These are phyloP conservation scores for Phalacrocorax aristotelis DNA, from an alignment of 2,113 vertebrate genomes.

Conservation along the genomic window DNA sequence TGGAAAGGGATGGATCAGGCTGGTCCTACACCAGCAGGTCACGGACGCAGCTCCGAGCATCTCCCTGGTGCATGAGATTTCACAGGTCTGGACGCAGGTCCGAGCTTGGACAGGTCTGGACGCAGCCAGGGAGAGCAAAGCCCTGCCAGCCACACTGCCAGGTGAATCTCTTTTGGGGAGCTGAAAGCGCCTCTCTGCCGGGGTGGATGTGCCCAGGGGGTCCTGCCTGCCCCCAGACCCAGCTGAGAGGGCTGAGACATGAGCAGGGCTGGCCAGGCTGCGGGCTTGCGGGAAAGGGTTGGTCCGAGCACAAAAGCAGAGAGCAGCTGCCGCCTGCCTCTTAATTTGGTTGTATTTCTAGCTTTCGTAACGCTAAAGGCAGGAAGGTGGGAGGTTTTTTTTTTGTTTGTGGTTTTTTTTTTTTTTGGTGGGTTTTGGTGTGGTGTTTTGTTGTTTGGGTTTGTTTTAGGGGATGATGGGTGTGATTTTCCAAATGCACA, in stretches of 20 bases:
- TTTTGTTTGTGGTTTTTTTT: background rate
- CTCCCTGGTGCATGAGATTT: accelerated
- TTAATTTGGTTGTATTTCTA: background rate
- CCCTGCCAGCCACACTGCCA: accelerated
- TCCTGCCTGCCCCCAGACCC: background rate
- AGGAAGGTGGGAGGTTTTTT: background rate
- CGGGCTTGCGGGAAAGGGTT: accelerated
- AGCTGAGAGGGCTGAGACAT: background rate
- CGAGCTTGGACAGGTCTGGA: background rate
- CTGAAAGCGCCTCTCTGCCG: background rate
- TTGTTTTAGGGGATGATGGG: background rate
- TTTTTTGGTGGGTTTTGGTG: background rate
- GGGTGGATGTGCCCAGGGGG: background rate
- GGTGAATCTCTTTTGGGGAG: background rate
- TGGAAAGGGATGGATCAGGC: background rate
- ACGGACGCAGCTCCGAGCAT: background rate
- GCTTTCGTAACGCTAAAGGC: background rate
- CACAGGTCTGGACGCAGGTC: background rate
- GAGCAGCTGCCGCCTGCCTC: background rate
- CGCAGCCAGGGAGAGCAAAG: background rate
- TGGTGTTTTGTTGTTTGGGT: background rate
- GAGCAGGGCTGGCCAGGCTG: background rate
- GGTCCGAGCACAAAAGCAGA: background rate
- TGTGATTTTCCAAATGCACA: background rate
- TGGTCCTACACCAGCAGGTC: background rate